Evolutionary conservation across 2,797 vertebrate species (phyloP).

Genomic region (Bucorvus abyssinicus): DNA sequence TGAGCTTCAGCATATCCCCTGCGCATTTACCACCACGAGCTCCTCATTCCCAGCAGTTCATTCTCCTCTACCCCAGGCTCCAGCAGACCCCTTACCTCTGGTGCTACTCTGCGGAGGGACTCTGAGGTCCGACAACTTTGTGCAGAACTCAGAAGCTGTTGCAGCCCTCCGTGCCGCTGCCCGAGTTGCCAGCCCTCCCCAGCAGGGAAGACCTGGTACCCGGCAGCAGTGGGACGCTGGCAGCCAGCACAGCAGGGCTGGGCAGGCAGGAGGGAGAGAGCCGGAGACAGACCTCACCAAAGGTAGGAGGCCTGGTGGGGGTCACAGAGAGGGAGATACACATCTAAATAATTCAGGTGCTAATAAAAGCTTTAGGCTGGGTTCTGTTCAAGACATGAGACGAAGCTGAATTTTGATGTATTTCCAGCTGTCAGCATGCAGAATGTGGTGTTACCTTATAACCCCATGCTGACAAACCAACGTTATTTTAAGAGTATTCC

Average conservation of each 20-base stretch:
- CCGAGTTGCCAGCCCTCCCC: neutral
- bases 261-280: neutral
- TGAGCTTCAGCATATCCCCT: neutral
- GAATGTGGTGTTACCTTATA: neutral
- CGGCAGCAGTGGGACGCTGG: neutral
- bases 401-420: neutral
- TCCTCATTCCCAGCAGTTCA: neutral
- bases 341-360: conserved; percentile 35
- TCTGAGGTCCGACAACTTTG: conserved; percentile 27
- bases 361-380: conserved; percentile 39
- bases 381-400: neutral
- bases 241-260: neutral
- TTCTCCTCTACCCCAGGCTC: neutral
- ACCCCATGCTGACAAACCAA: neutral
- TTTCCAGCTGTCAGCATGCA: neutral
- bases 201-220: neutral
- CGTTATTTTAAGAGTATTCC: neutral
- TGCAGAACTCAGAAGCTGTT: neutral
- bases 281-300: conserved; percentile 1
- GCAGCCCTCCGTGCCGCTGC: neutral
- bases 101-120: conserved; percentile 1
- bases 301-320: conserved; percentile 37
- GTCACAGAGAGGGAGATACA: neutral
- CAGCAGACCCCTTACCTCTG: conserved; percentile 33
- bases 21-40: neutral